Evolutionary conservation across 1,140 invertebrate species (phyloP).

Genomic region (Pogonomyrmex californicus): DNA sequence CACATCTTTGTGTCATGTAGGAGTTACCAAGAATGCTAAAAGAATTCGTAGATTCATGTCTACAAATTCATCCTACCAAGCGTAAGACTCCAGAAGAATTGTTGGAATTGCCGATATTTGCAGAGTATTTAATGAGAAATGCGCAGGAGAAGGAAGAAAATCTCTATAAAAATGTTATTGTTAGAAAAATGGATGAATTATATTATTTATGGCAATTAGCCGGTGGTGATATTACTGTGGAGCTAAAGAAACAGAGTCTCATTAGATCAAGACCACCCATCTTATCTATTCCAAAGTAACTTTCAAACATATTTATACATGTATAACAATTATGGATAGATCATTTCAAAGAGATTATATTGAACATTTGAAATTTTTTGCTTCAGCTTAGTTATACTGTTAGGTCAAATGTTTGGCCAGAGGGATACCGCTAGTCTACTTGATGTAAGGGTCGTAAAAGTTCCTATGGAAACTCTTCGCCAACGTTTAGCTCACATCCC

Average conservation of each 20-base stretch:
- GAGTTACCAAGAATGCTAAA: constrained; percentile 88
- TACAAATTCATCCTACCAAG: constrained; percentile 89
- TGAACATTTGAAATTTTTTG: constrained; percentile 51
- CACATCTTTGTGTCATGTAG: constrained; percentile 81
- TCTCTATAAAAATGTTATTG: constrained; percentile 86
- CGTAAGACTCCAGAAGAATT: constrained; percentile 89
- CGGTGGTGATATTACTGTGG: constrained; percentile 96
- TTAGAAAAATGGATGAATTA: constrained; percentile 92
- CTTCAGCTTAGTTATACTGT: constrained; percentile 92
- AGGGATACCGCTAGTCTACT: constrained; percentile 93
- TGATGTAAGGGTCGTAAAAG: constrained; percentile 93
- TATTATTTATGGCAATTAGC: constrained; percentile 98
- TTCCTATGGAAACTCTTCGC: constrained; percentile 93
- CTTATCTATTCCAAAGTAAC: constrained; percentile 91
- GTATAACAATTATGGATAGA: constrained; percentile 18
- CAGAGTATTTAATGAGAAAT: constrained; percentile 80
- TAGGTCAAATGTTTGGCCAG: constrained; percentile 93
- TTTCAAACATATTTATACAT: constrained; percentile 33
- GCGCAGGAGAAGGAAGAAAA: constrained; percentile 78
- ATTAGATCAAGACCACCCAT: constrained; percentile 94
- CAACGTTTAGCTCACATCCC: constrained; percentile 93
- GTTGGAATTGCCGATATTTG: constrained; percentile 86
- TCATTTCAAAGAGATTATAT: constrained; percentile 2
- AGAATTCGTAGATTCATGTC: constrained; percentile 90
- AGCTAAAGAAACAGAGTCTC: constrained; percentile 96